These are phyloP conservation scores for Harpalus rufipes DNA, from an alignment of 2,888 invertebrate species.

Conservation along the genomic window DNA sequence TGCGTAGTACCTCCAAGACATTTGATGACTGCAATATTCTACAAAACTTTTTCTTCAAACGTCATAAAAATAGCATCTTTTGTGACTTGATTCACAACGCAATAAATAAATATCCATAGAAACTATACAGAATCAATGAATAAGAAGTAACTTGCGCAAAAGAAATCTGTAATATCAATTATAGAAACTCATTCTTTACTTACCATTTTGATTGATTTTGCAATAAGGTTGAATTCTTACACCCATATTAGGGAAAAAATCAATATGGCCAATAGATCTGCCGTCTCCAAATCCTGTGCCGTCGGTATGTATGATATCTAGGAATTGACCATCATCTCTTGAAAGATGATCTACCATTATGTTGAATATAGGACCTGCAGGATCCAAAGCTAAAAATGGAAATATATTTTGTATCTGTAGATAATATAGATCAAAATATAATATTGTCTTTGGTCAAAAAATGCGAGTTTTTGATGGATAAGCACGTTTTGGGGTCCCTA, in stretches of 20 bases:
- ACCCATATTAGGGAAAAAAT: constrained; percentile 50
- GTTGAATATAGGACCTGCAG: constrained; percentile 38
- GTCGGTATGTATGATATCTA: constrained; percentile 42
- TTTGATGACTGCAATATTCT: constrained; percentile 47
- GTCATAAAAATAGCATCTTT: no score
- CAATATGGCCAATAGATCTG: constrained; percentile 17
- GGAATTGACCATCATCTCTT: constrained; percentile 41
- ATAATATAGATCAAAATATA: no score
- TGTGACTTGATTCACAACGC: no score
- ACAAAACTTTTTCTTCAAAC: no score
- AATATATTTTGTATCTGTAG: neutral
- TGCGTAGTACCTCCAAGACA: constrained; percentile 44
- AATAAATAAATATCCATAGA: no score
- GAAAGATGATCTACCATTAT: constrained; percentile 24
- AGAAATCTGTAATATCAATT: no score
- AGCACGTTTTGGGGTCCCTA: no score
- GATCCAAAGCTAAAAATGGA: constrained; percentile 14
- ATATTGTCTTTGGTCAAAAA: no score
- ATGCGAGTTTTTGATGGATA: no score
- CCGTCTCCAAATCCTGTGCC: constrained; percentile 10
- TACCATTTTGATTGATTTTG: neutral
- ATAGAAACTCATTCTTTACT: neutral
- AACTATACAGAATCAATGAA: no score
- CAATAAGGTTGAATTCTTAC: constrained; percentile 20
- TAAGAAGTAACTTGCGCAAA: no score